A percentile compares a stretch with the other conserved stretches of the same genome.
Conservation (phyloP, 2,888 invertebrate genomes). For the Thumatha senex region DNA sequence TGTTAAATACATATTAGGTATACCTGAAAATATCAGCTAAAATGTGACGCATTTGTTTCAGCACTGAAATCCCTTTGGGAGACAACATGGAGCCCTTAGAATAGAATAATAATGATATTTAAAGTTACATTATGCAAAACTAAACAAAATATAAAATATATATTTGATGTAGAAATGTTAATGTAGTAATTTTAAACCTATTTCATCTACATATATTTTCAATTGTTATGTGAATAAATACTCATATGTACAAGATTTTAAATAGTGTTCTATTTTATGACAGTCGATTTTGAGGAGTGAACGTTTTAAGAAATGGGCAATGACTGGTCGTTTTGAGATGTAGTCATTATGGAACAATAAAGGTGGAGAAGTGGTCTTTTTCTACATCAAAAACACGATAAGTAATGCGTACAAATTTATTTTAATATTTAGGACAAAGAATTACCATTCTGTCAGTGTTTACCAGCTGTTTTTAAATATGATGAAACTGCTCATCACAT, state of each 20-base stretch:
- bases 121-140: slow-evolving; percentile 10
- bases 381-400: too few relatives aligned
- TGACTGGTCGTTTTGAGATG: too few relatives aligned
- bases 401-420: too few relatives aligned
- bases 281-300: not conserved
- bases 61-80: slow-evolving; percentile 40
- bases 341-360: too few relatives aligned
- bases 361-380: too few relatives aligned
- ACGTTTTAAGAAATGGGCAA: too few relatives aligned
- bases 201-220: slow-evolving; percentile 17
- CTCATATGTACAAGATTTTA: slow-evolving; percentile 5
- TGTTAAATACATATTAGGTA: too few relatives aligned
- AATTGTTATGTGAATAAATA: slow-evolving; percentile 13
- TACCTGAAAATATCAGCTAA: slow-evolving; percentile 5
- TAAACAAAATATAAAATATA: slow-evolving; percentile 25
- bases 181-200: slow-evolving; percentile 16
- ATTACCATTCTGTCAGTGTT: too few relatives aligned
- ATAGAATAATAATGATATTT: slow-evolving; percentile 21
- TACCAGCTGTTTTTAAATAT: too few relatives aligned
- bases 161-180: slow-evolving; percentile 4
- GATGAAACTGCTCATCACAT: too few relatives aligned
- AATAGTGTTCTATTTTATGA: slow-evolving; percentile 4
- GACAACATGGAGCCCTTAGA: slow-evolving; percentile 42
- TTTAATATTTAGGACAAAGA: too few relatives aligned
- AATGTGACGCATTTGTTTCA: slow-evolving; percentile 46